A percentile compares a stretch with the other conserved stretches of the same genome.
Evolutionary conservation across 2,888 invertebrate genomes (phyloP).

Genomic region (Ceramica pisi): DNA sequence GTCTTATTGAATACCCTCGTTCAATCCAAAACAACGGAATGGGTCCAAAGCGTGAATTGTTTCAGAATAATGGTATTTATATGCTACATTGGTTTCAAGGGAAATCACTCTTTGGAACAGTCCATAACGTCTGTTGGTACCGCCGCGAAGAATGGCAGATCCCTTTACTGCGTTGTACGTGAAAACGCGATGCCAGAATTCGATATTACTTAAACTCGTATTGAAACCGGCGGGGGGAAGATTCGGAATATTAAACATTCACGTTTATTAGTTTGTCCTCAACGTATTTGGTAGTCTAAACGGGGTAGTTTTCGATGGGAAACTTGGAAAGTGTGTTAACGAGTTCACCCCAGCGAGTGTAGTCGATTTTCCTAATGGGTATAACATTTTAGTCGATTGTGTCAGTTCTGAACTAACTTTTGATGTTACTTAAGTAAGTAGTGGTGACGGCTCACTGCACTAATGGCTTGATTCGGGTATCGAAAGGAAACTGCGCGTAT

Average conservation of each 20-base stretch:
- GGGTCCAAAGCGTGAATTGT: slow-evolving; percentile 86
- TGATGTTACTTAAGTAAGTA: slow-evolving; percentile 70
- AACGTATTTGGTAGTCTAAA: slow-evolving; percentile 88
- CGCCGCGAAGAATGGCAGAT: slow-evolving; percentile 68
- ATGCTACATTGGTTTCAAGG: slow-evolving; percentile 90
- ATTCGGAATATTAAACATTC: slow-evolving; percentile 90
- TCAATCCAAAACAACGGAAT: slow-evolving; percentile 79
- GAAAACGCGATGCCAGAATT: slow-evolving; percentile 71
- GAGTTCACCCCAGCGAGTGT: slow-evolving; percentile 79
- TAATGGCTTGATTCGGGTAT: slow-evolving; percentile 65
- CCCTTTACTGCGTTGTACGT: slow-evolving; percentile 74
- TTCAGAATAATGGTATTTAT: slow-evolving; percentile 90
- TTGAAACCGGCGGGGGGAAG: slow-evolving; percentile 84
- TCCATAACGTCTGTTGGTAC: slow-evolving; percentile 80
- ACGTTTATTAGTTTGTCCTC: slow-evolving; percentile 90
- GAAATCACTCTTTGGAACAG: slow-evolving; percentile 89
- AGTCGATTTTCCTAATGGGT: slow-evolving; percentile 85
- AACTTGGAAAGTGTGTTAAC: slow-evolving; percentile 89
- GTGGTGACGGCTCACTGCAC: slow-evolving; percentile 66
- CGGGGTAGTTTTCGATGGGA: slow-evolving; percentile 86
- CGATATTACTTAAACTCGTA: slow-evolving; percentile 84
- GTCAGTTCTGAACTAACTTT: slow-evolving; percentile 73
- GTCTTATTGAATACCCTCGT: slow-evolving; percentile 66
- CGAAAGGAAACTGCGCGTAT: slow-evolving; percentile 37
- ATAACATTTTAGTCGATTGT: slow-evolving; percentile 81